Conservation (phyloP, 1,140 invertebrate species). For the Panagrolaimus sp. region DNA sequence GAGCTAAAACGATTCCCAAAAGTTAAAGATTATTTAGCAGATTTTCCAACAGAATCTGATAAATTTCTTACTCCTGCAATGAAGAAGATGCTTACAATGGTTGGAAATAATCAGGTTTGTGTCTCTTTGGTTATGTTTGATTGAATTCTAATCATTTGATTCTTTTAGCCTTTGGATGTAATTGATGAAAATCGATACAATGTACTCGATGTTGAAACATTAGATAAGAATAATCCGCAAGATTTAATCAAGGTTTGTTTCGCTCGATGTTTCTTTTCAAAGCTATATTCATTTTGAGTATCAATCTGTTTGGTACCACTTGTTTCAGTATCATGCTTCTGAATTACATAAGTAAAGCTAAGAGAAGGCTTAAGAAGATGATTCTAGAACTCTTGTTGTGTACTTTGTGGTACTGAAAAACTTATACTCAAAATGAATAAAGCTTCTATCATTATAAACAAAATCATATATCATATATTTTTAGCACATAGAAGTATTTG, state of each 20-base stretch:
- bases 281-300: no score
- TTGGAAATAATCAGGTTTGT: neutral
- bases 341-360: no score
- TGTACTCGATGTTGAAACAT: neutral
- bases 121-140: neutral
- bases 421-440: no score
- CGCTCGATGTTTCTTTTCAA: no score
- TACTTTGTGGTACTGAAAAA: no score
- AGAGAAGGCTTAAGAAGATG: no score
- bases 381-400: no score
- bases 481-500: neutral
- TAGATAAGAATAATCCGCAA: neutral
- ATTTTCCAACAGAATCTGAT: neutral
- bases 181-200: neutral
- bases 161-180: neutral
- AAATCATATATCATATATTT: neutral
- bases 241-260: slow-evolving; percentile 2
- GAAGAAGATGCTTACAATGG: neutral
- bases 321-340: no score
- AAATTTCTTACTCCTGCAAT: neutral
- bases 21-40: neutral
- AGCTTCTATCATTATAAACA: neutral
- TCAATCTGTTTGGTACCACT: no score
- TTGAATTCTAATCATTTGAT: neutral
- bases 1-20: neutral